Evolutionary conservation across 2,797 vertebrate genomes (phyloP).

Genomic region (Falco concolor): DNA sequence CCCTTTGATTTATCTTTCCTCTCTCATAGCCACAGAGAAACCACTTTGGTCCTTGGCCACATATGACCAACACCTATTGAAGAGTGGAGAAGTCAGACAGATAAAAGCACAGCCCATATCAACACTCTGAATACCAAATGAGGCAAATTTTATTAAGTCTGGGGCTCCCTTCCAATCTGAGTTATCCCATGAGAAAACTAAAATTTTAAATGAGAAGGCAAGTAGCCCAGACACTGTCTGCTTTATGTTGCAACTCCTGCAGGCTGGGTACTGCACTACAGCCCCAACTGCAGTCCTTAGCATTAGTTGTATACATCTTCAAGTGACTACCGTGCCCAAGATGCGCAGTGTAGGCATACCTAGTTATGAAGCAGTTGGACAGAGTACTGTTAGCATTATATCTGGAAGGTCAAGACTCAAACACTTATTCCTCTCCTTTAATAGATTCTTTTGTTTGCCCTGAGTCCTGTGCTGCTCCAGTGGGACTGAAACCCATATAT

Average conservation of each 20-base stretch:
- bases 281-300: neutral
- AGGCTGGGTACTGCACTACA: neutral
- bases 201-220: neutral
- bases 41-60: neutral
- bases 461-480: neutral
- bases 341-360: neutral
- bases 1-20: slow-evolving; percentile 14
- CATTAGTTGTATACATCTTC: neutral
- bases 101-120: neutral
- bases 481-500: neutral
- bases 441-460: neutral
- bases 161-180: neutral
- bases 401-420: neutral
- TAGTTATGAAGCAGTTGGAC: neutral
- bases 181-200: neutral
- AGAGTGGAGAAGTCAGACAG: neutral
- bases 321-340: neutral
- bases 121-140: neutral
- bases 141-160: neutral
- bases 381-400: neutral
- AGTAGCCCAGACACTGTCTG: neutral
- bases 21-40: neutral
- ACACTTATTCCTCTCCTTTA: neutral
- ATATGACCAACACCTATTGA: neutral
- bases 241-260: neutral